phyloP scores from a whole-genome alignment of 2,888 invertebrate species.

The Arge pagana region DNA sequence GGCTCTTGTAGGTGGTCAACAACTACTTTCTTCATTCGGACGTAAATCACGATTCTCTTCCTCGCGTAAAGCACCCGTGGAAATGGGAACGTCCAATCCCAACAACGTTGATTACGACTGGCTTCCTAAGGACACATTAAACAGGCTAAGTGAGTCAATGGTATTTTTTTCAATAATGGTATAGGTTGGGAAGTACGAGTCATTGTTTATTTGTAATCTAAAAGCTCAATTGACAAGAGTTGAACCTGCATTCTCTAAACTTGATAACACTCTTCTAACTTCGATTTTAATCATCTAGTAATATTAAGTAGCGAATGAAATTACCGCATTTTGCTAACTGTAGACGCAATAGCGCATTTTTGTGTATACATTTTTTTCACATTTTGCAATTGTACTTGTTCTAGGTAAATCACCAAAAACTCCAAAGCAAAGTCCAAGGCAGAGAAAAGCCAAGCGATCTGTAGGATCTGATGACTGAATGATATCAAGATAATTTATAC shows the following conservation, averaged over 20 bases:
- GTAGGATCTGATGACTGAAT: conserved; percentile 71
- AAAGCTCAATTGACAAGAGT: no score
- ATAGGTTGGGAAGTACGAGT: not conserved
- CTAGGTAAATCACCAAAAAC: conserved; percentile 74
- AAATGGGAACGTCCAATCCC: conserved; percentile 88
- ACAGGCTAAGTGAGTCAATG: conserved; percentile 75
- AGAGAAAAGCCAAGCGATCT: conserved; percentile 77
- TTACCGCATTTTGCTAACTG: not conserved
- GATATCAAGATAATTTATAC: conserved; percentile 32
- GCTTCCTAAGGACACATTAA: conserved; percentile 91
- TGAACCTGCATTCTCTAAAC: no score
- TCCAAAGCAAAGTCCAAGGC: conserved; percentile 73
- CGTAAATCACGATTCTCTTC: conserved; percentile 68
- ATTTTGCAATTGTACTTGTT: conserved; percentile 46
- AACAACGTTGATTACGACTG: conserved; percentile 97
- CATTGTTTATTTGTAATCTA: no score
- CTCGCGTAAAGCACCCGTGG: conserved; percentile 69
- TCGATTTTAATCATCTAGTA: no score
- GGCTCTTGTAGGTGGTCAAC: conserved; percentile 86
- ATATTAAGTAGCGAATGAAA: conserved; percentile 4
- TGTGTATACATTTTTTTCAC: conserved; percentile 11
- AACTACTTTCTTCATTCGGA: conserved; percentile 83
- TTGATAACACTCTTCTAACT: no score
- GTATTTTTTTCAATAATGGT: not conserved
- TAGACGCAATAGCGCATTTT: not conserved